Evolutionary conservation across 2,888 invertebrate species (phyloP), one percentile per base, ranked within the genome.

Genomic region (Habroteleia sp.): DNA sequence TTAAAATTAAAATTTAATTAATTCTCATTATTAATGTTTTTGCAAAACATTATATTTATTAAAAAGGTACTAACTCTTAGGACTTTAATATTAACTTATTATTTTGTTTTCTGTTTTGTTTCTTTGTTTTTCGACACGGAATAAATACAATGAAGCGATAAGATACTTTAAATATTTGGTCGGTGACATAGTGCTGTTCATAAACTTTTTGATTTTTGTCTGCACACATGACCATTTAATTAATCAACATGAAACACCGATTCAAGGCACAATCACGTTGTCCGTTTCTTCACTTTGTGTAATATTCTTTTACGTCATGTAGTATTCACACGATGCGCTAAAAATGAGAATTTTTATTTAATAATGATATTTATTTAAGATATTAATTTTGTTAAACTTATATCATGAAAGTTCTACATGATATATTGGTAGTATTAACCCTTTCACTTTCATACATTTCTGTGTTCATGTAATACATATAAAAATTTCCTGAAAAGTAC

Each of bases 271-370:
- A 41, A 62, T 74, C 65, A 74, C 66, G 74, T 56, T 74, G 66
- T 66, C 23, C 76, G 75, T 27, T 66, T 66, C 54, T 78, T 80
- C 44, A 56, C 23, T 60, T 77, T 76, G 1, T 69, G 74, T 11
- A 20, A 10, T 31, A 41, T 11, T 56, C 75, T 78, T 74, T 54
- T 84, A 48, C 82, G 87, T 89, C 89, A 89, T 83, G 89, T 88
- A 46, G 87, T 85, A 62, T 88, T 89, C 20, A 89, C 89, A 81
- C 88, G 87, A 78, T 89, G 90, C 31, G 89, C 89, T 87, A 79
- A 79, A 84, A 73, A 72, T 37, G 39, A 39, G 7, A 29, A n/a
- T 6, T 29, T 29, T n/a, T n/a, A n/a, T n/a, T n/a, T n/a, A n/a
- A n/a, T n/a, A n/a, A n/a, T n/a, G n/a, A n/a, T n/a, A n/a, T n/a